phyloP scores from a whole-genome alignment of 2,888 invertebrate genomes.

The Andrena praecox region DNA sequence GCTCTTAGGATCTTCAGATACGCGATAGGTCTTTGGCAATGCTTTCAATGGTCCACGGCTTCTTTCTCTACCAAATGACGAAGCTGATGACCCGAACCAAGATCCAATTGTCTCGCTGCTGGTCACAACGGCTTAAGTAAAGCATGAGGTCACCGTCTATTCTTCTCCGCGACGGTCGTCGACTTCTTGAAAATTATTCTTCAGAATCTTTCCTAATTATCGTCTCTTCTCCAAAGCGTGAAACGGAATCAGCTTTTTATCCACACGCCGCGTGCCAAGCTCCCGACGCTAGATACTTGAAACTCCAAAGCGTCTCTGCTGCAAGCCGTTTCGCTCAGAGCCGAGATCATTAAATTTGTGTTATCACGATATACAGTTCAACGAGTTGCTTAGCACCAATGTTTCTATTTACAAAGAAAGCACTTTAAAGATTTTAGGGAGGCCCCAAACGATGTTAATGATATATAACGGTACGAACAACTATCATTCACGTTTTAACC shows the following conservation, averaged over 20 bases:
- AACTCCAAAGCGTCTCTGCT: background rate
- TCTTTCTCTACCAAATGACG: conserved; percentile 59
- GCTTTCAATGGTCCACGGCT: conserved; percentile 35
- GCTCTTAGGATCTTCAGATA: background rate
- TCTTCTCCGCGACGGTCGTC: conserved; percentile 76
- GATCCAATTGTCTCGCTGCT: conserved; percentile 78
- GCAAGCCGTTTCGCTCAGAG: conserved; percentile 4
- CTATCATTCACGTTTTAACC: conserved; percentile 22
- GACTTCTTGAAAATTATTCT: conserved; percentile 73
- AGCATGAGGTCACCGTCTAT: conserved; percentile 81
- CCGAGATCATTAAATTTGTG: conserved; percentile 27
- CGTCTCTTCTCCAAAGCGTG: background rate
- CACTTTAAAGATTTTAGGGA: conserved; percentile 22
- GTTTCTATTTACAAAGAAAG: conserved; percentile 29
- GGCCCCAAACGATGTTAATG: conserved; percentile 29
- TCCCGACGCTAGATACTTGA: background rate
- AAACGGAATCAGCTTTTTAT: background rate
- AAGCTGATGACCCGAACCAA: conserved; percentile 72
- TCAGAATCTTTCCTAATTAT: conserved; percentile 30
- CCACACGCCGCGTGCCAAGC: too few relatives aligned
- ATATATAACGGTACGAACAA: conserved; percentile 33
- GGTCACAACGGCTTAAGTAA: conserved; percentile 76
- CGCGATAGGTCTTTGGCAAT: conserved; percentile 5
- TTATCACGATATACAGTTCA: conserved; percentile 42
- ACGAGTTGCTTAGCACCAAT: conserved; percentile 41